phyloP scores from a whole-genome alignment of 2,113 vertebrate genomes.

The Motacilla alba region DNA sequence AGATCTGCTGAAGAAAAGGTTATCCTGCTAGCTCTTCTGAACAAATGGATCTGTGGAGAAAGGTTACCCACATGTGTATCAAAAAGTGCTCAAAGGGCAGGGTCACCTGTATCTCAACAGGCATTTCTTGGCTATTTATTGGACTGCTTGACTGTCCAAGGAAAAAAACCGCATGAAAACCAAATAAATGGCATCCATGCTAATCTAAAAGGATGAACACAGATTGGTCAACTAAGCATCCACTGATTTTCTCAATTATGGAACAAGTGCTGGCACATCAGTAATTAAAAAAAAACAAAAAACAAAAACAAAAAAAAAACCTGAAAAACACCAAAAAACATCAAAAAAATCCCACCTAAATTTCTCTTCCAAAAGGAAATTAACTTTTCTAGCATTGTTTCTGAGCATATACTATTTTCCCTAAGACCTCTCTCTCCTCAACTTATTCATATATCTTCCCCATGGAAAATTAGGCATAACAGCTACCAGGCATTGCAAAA shows the following conservation, averaged over 20 bases:
- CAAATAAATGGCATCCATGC: not conserved
- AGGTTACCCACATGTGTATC: not conserved
- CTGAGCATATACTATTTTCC: not conserved
- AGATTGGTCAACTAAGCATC: not conserved
- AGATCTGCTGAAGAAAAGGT: not conserved
- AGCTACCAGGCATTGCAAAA: not conserved
- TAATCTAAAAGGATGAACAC: not conserved
- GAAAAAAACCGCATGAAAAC: not conserved
- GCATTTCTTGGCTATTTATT: not conserved
- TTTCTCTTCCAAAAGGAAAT: not conserved
- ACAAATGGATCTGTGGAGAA: not conserved
- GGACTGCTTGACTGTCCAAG: not conserved
- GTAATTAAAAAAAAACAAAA: not conserved
- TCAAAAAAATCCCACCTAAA: not conserved
- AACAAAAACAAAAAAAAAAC: no score
- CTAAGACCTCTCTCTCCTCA: not conserved
- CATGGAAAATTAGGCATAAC: not conserved
- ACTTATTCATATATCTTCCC: not conserved
- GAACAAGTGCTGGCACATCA: not conserved
- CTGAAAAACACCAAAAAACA: no score
- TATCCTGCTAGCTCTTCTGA: not conserved
- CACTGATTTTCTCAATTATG: not conserved
- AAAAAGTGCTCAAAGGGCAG: not conserved
- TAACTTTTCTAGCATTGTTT: not conserved
- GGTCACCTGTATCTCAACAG: fast-evolving